These are phyloP conservation scores for Montifringilla adamsi DNA, from an alignment of 2,113 vertebrate genomes.

Conservation along the genomic window DNA sequence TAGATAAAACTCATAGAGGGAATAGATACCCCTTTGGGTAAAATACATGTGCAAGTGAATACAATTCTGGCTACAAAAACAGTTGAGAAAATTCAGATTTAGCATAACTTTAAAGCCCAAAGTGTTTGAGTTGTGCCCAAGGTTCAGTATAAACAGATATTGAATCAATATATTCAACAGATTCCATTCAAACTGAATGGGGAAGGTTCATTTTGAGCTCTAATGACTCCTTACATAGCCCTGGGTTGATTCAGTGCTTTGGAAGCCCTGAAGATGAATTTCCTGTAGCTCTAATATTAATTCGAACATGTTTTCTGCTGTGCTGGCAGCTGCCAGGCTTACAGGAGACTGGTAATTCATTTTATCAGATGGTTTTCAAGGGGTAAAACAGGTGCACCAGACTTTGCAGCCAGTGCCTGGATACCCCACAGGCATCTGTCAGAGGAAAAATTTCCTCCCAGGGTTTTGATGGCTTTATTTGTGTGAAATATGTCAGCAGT, in stretches of 20 bases:
- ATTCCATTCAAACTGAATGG: background rate
- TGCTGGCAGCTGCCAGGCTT: background rate
- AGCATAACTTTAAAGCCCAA: background rate
- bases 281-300: background rate
- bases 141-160: background rate
- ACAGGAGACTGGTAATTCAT: background rate
- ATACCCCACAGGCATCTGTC: background rate
- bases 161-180: background rate
- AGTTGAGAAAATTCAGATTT: background rate
- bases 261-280: background rate
- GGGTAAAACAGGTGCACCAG: background rate
- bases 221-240: background rate
- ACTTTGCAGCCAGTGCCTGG: background rate
- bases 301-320: background rate
- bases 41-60: background rate
- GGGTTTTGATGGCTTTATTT: background rate
- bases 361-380: background rate
- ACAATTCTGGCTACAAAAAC: background rate
- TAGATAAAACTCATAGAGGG: background rate
- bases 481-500: background rate
- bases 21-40: background rate
- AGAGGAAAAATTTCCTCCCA: background rate
- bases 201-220: background rate
- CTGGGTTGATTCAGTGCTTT: background rate
- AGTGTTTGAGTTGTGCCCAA: background rate